Evolutionary conservation across 2,113 vertebrate genomes (phyloP).

Genomic region (Anhinga rufa): DNA sequence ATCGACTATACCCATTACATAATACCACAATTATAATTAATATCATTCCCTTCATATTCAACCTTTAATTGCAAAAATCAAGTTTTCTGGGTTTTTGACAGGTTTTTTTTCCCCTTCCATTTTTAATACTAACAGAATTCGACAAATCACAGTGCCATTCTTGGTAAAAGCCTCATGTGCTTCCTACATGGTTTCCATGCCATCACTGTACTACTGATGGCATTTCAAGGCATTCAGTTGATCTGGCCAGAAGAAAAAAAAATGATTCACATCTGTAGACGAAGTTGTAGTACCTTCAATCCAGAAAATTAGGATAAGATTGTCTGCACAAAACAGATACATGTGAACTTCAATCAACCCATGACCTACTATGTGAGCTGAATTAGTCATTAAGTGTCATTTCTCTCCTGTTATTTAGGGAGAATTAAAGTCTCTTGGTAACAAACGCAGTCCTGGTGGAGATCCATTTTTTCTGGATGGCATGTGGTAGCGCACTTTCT

Average conservation of each 20-base stretch:
- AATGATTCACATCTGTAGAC: not conserved
- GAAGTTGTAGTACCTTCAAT: not conserved
- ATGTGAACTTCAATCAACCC: not conserved
- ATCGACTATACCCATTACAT: not conserved
- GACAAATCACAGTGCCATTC: not conserved
- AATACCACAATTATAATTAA: not conserved
- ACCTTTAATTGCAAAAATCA: not conserved
- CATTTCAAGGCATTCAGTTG: not conserved
- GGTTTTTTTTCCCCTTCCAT: not conserved
- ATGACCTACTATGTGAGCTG: not conserved
- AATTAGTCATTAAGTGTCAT: not conserved
- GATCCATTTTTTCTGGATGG: conserved; percentile 53
- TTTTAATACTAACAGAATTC: not conserved
- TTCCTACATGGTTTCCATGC: not conserved
- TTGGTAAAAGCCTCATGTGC: not conserved
- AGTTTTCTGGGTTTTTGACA: not conserved
- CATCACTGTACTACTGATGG: not conserved
- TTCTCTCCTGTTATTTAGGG: not conserved
- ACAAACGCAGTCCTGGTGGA: not conserved
- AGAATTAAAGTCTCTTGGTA: not conserved
- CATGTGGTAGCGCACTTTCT: conserved; percentile 87
- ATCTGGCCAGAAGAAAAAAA: not conserved
- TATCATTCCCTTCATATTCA: not conserved
- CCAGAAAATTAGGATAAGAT: not conserved
- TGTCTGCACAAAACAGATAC: not conserved